phyloP scores from a whole-genome alignment of 1,140 invertebrate species.

The Lasioglossum baleicum region DNA sequence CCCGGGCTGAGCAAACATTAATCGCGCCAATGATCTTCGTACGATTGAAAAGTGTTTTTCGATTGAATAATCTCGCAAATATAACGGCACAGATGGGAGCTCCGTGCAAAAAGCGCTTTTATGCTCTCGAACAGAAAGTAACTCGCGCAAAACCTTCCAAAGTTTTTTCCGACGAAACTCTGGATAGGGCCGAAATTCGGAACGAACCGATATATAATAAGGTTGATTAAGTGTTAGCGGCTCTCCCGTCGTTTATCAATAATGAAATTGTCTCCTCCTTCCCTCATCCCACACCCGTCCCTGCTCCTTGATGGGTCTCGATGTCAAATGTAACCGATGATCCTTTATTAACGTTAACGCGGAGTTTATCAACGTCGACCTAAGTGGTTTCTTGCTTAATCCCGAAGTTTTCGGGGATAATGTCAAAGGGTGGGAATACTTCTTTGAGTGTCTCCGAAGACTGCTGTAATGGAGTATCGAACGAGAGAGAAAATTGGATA shows the following conservation, averaged over 20 bases:
- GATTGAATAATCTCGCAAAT: background rate
- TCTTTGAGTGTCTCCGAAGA: conserved; percentile 41
- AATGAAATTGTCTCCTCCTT: conserved; percentile 34
- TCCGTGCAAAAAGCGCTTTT: background rate
- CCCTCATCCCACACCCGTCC: too few relatives aligned
- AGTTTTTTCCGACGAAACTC: conserved; percentile 45
- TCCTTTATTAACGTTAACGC: conserved; percentile 52
- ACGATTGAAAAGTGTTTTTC: background rate
- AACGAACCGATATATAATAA: conserved; percentile 56
- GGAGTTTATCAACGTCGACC: conserved; percentile 41
- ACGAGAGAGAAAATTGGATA: conserved; percentile 28
- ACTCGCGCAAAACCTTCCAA: conserved; percentile 37
- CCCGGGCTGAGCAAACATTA: too few relatives aligned
- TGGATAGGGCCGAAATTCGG: conserved; percentile 31
- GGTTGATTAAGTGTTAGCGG: conserved; percentile 60
- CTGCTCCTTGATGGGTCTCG: conserved; percentile 1
- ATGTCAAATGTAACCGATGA: conserved; percentile 27
- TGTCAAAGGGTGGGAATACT: conserved; percentile 28
- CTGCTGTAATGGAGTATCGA: conserved; percentile 37
- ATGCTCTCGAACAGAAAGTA: background rate
- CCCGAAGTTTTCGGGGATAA: conserved; percentile 37
- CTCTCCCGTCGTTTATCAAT: conserved; percentile 43
- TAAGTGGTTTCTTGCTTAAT: conserved; percentile 60
- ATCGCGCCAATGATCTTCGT: too few relatives aligned
- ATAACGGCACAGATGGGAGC: background rate